Evolutionary conservation across 1,140 invertebrate species (phyloP).

Genomic region (Chionoecetes opilio): DNA sequence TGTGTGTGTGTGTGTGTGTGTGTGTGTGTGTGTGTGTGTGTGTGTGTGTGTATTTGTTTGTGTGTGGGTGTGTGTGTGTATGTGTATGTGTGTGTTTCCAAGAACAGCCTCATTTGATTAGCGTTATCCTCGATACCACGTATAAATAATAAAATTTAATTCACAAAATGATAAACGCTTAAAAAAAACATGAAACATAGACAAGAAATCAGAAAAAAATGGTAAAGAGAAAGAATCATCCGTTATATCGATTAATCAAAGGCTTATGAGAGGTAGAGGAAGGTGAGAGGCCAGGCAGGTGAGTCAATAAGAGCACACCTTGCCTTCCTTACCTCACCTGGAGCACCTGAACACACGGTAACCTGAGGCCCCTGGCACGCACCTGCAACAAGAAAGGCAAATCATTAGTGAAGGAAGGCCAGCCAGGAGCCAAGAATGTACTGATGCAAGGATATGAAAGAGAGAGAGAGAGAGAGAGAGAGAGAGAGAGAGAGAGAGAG

Average conservation of each 20-base stretch:
- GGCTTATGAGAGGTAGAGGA: neutral
- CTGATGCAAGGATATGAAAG: neutral
- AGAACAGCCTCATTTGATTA: neutral
- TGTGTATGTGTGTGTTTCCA: neutral
- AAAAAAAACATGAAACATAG: neutral
- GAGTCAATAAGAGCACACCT: neutral
- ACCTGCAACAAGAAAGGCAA: neutral
- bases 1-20: constrained; percentile 25
- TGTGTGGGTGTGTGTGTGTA: constrained; percentile 16
- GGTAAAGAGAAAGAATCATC: neutral
- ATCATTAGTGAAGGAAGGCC: neutral
- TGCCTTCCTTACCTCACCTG: neutral
- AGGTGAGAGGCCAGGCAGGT: neutral
- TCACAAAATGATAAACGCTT: too few species aligned
- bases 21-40: constrained; percentile 25
- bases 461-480: constrained; percentile 38
- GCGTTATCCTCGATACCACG: neutral
- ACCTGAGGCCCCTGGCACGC: neutral
- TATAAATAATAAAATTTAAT: neutral
- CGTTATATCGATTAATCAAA: too few species aligned
- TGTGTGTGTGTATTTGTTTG: neutral
- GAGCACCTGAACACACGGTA: neutral
- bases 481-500: neutral
- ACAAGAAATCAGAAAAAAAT: neutral
- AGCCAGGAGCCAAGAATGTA: neutral